These are phyloP conservation scores for Alaudala cheleensis DNA, from an alignment of 2,113 vertebrate species.

Conservation along the genomic window DNA sequence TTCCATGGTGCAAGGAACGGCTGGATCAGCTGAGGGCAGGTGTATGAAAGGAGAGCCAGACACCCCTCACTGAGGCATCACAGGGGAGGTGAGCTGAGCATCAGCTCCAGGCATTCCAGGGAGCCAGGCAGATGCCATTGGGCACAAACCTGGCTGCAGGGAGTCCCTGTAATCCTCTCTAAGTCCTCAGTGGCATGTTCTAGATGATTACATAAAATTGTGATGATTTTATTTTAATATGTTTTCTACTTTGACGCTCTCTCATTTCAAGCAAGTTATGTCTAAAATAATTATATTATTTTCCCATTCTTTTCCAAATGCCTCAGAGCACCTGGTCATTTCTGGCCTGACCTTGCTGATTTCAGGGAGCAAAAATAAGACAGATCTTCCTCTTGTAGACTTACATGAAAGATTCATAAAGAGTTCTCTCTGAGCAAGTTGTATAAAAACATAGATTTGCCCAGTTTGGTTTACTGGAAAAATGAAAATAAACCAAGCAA, in stretches of 20 bases:
- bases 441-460: neutral
- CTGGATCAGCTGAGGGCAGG: neutral
- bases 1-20: neutral
- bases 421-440: neutral
- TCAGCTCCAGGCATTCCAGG: neutral
- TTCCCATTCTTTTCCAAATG: neutral
- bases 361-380: neutral
- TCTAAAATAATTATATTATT: neutral
- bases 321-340: neutral
- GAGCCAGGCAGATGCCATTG: neutral
- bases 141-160: neutral
- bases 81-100: neutral
- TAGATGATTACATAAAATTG: neutral
- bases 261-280: neutral
- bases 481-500: neutral
- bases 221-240: neutral
- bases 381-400: neutral
- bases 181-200: neutral
- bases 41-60: neutral
- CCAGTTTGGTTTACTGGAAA: neutral
- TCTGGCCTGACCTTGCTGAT: neutral
- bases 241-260: neutral
- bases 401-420: neutral
- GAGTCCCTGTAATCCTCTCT: neutral
- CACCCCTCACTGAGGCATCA: neutral